Evolutionary conservation across 2,797 vertebrate genomes (phyloP), one percentile per base, ranked within the genome.

Genomic region (Anguilla pacifica): DNA sequence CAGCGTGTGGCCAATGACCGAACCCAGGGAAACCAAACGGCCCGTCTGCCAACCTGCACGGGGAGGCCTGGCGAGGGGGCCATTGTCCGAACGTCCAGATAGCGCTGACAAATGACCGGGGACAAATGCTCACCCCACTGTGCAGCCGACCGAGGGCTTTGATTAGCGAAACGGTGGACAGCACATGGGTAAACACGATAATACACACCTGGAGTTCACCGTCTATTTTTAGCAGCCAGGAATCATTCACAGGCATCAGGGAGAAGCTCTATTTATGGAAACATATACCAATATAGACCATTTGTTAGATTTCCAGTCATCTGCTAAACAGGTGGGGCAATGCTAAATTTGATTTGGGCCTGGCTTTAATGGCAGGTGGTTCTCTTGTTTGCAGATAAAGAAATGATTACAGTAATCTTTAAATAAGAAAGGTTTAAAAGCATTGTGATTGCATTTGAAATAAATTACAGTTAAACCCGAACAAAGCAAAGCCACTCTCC

Each of bases 241-340:
- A 91, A 92, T 91, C 91, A 93, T 92, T 91, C 87, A 91, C 89
- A 59, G 91, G 93, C 92, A 91, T 92, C 93, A 90, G 90, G 72
- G 85, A 86, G 87, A 55, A 64, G 87, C 90, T 90, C 92, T 96
- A 93, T 96, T 95, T 89, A 93, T 94, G 93, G 93, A 67, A 77
- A 89, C 91, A 82, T 82, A 82, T 93, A 95, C 92, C 87, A 49
- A 46, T 81, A 49, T 93, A 95, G 92, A 87, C 64, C 61, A 85
- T 84, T 87, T 89, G 89, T 89, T 89, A 85, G 92, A 91, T 51
- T 82, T n/a, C 46, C 46, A 51, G 79, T 10, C 79, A 82, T 64
- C 82, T 82, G 59, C 86, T 87, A 87, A 67, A 70, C 61, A 83
- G 86, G 83, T 25, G 81, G 43, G 43, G 64, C 74, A n/a, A 4